Conservation (phyloP, 2,113 vertebrate species). For the Xenus cinereus region DNA sequence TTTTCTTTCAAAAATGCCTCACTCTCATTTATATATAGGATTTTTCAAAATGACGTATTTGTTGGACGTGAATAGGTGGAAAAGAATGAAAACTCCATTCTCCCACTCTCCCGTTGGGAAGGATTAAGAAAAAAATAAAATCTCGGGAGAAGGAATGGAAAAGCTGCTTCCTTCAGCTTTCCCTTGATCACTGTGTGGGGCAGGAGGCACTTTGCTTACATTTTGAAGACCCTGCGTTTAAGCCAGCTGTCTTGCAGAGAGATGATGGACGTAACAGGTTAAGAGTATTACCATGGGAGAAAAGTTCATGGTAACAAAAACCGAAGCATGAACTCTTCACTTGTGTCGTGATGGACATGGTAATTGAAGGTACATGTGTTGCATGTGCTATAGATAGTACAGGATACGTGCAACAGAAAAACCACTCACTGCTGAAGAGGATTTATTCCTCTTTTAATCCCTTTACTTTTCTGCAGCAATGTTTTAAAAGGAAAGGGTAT, state of each 20-base stretch:
- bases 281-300: not conserved
- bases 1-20: constrained; percentile 5
- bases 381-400: not conserved
- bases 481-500: not conserved
- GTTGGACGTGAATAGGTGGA: not conserved
- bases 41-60: not conserved
- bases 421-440: not conserved
- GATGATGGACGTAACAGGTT: constrained; percentile 49
- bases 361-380: not conserved
- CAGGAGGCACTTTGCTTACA: not conserved
- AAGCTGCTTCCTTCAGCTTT: not conserved
- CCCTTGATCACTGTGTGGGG: not conserved
- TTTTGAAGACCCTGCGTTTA: not conserved
- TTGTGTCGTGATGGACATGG: not conserved
- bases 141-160: not conserved
- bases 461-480: not conserved
- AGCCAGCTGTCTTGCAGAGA: constrained; percentile 9
- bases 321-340: not conserved
- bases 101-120: not conserved
- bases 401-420: not conserved
- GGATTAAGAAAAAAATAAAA: not conserved
- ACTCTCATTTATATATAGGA: not conserved
- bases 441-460: not conserved
- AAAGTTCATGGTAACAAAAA: not conserved
- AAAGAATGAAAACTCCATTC: not conserved